These are phyloP conservation scores for Meiosimyza decipiens DNA, from an alignment of 2,888 invertebrate genomes.

Conservation along the genomic window DNA sequence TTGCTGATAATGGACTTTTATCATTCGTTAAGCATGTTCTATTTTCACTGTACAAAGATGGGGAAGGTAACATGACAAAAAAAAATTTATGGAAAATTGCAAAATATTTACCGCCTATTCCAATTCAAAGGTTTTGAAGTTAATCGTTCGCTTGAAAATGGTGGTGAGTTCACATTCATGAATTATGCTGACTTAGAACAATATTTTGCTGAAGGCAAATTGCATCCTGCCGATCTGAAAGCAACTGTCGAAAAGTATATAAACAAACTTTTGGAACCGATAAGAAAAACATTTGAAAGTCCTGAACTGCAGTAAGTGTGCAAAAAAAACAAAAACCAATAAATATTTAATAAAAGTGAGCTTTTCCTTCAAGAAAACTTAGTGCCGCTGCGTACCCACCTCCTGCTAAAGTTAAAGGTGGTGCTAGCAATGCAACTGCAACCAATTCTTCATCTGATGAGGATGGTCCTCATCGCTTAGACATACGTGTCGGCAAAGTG, in stretches of 20 bases:
- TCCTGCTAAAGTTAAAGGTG: constrained; percentile 72
- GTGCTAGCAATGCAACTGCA: constrained; percentile 47
- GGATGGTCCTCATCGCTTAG: constrained; percentile 81
- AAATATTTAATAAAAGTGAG: too few species aligned
- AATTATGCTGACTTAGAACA: constrained; percentile 82
- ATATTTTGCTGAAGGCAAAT: constrained; percentile 82
- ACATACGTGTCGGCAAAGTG: constrained; percentile 89
- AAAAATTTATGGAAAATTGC: neutral
- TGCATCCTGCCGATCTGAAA: constrained; percentile 97
- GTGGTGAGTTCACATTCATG: constrained; percentile 80
- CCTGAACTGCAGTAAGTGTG: constrained; percentile 75
- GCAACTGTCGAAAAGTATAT: constrained; percentile 83
- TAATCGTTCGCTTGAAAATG: constrained; percentile 77
- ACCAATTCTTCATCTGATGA: constrained; percentile 62
- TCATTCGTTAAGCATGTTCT: constrained; percentile 95
- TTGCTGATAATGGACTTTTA: constrained; percentile 92
- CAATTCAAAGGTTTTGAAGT: constrained; percentile 72
- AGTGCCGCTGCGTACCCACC: constrained; percentile 87
- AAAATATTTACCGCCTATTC: neutral
- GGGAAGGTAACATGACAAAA: constrained; percentile 68
- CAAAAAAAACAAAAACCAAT: neutral
- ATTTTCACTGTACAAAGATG: constrained; percentile 80
- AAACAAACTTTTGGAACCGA: constrained; percentile 87
- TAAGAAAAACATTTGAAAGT: constrained; percentile 85
- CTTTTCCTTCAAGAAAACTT: constrained; percentile 69